Conservation (phyloP, 2,888 invertebrate genomes). For the Crossocerus cetratus region DNA sequence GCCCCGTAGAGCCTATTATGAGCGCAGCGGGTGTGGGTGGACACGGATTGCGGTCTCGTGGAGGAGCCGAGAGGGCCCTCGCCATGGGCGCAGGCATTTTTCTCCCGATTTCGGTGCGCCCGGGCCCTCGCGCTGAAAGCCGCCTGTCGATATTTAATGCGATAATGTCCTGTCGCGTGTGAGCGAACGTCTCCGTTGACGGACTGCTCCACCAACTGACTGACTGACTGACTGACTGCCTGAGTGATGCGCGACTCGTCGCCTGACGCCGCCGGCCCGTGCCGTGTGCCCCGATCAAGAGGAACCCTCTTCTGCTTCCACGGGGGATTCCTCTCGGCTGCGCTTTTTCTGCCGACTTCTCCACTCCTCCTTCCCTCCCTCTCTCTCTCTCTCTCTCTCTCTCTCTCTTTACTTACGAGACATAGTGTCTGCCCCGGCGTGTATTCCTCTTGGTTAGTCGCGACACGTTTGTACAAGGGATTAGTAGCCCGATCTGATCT, state of each 20-base stretch:
- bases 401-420: too few relatives aligned
- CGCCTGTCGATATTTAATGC: conserved; percentile 73
- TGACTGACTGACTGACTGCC: conserved; percentile 50
- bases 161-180: conserved; percentile 75
- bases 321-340: conserved; percentile 7
- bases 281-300: conserved; percentile 36
- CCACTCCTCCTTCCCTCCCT: neutral
- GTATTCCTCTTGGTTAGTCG: too few relatives aligned
- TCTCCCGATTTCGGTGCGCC: conserved; percentile 60
- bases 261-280: conserved; percentile 44
- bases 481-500: too few relatives aligned
- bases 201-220: conserved; percentile 58
- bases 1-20: conserved; percentile 70
- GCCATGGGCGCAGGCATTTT: conserved; percentile 62
- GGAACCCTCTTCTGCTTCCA: conserved; percentile 23
- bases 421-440: too few relatives aligned
- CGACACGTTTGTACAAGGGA: too few relatives aligned
- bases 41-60: conserved; percentile 50
- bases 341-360: conserved; percentile 38
- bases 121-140: conserved; percentile 65
- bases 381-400: conserved; percentile 3
- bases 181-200: conserved; percentile 64
- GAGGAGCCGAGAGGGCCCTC: conserved; percentile 28
- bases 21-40: conserved; percentile 69
- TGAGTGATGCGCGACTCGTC: conserved; percentile 37